Conservation (phyloP, 2,888 invertebrate genomes). For the Nesidiocoris tenuis region DNA sequence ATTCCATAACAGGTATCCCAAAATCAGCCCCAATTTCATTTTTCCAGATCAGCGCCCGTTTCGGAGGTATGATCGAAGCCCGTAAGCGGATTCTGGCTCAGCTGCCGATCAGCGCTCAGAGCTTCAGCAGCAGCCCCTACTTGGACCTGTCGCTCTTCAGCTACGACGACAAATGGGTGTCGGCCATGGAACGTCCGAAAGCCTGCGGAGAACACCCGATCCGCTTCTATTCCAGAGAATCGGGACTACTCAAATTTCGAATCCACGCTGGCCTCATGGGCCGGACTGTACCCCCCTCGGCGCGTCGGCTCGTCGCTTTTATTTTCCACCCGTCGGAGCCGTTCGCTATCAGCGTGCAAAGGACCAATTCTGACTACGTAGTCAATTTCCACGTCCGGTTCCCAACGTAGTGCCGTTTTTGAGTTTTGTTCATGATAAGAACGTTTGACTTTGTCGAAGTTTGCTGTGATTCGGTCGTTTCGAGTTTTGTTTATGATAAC, state of each 20-base stretch:
- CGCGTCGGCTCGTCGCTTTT: slow-evolving; percentile 84
- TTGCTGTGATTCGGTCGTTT: too few relatives aligned
- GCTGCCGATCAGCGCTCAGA: slow-evolving; percentile 91
- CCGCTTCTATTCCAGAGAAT: slow-evolving; percentile 81
- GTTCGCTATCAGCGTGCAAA: slow-evolving; percentile 91
- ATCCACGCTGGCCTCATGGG: slow-evolving; percentile 66
- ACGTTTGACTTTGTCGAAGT: background rate
- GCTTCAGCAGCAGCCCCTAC: slow-evolving; percentile 89
- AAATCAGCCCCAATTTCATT: too few relatives aligned
- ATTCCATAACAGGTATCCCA: too few relatives aligned
- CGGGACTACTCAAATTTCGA: slow-evolving; percentile 73
- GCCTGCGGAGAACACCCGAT: slow-evolving; percentile 90
- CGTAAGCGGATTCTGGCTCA: slow-evolving; percentile 85
- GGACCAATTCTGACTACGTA: slow-evolving; percentile 88
- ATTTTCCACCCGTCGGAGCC: slow-evolving; percentile 96
- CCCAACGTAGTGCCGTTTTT: slow-evolving; percentile 12
- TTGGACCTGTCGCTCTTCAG: slow-evolving; percentile 87
- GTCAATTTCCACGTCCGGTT: slow-evolving; percentile 88
- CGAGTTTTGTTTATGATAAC: background rate
- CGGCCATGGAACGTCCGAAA: slow-evolving; percentile 92
- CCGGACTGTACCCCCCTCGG: slow-evolving; percentile 66
- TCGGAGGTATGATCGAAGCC: slow-evolving; percentile 86
- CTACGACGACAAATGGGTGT: slow-evolving; percentile 95
- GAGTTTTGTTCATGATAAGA: background rate
- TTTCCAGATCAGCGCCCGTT: slow-evolving; percentile 65